Evolutionary conservation across 1,140 invertebrate species (phyloP).

Genomic region (Thaumetopoea pityocampa): DNA sequence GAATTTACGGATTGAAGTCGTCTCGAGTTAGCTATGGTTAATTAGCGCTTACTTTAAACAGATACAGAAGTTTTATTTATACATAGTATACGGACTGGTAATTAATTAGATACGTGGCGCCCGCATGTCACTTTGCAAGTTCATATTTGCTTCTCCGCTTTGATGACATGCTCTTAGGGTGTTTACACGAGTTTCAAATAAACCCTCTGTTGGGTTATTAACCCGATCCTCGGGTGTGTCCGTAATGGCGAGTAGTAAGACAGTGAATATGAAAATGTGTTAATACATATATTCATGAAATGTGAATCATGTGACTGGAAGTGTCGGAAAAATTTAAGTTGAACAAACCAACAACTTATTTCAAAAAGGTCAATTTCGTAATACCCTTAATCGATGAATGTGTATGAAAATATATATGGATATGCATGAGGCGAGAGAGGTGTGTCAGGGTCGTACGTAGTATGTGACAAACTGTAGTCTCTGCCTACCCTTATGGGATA

Average conservation of each 20-base stretch:
- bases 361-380: too few relatives aligned
- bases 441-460: too few relatives aligned
- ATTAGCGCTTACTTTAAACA: neutral
- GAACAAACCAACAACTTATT: slow-evolving; percentile 30
- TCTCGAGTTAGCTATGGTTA: too few relatives aligned
- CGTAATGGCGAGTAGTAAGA: neutral
- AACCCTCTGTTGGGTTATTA: neutral
- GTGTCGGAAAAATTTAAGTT: too few relatives aligned
- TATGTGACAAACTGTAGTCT: too few relatives aligned
- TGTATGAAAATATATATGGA: too few relatives aligned
- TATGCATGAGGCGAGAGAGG: too few relatives aligned
- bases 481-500: too few relatives aligned
- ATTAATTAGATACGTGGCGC: slow-evolving; percentile 44
- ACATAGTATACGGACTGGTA: slow-evolving; percentile 31
- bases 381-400: too few relatives aligned
- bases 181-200: slow-evolving; percentile 28
- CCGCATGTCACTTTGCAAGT: slow-evolving; percentile 38
- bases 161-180: slow-evolving; percentile 34
- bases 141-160: slow-evolving; percentile 39
- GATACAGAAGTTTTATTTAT: slow-evolving; percentile 4
- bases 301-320: too few relatives aligned
- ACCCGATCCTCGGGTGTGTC: too few relatives aligned
- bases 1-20: too few relatives aligned
- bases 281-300: slow-evolving; percentile 1
- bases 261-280: neutral